Evolutionary conservation across 2,888 invertebrate genomes (phyloP), one percentile per base, ranked within the genome.

Genomic region (Drosophila kuntzei): DNA sequence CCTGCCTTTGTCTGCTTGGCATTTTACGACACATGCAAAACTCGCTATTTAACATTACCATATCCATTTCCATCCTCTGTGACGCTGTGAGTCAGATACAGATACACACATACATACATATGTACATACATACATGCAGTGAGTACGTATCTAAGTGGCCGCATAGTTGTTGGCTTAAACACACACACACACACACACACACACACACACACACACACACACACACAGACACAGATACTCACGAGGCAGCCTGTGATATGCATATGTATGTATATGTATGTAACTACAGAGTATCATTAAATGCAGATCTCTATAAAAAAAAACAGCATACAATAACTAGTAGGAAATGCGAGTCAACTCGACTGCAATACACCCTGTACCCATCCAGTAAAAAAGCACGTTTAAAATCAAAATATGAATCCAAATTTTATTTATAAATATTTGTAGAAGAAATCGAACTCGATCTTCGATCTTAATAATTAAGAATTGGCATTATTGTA

Each of bases 291-390:
- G 85, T 82, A 87, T 87, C 83, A 83, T 85, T 85, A 87, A 87
- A 82, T 87, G 83, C 83, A 87, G 86, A 85, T 83, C 83, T 87
- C 80, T 83, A 82, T 77, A 85, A 72, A 71, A 70, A 65, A 68
- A 59, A 27, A 27, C 5, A 27, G 2, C 25, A 32, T 27, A 32
- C 18, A 44, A 25, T 68, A 34, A 1, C 2, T n/a, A 34, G n/a
- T n/a, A 34, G 34, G 6, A 34, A 34, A n/a, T 34, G 34, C 34
- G n/a, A 34, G 34, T 34, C 0, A 34, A 2, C 34, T 34, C n/a
- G 1, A n/a, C n/a, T n/a, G 7, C 2, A 3, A n/a, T n/a, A n/a
- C 6, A 34, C 34, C 34, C 34, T 34, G 27, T 27, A 27, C 27
- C 2, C 8, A 7, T 27, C 8, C 27, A 8, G 8, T 8, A 27